Evolutionary conservation across 1,140 invertebrate species (phyloP).

Genomic region (Drosophila lowei): DNA sequence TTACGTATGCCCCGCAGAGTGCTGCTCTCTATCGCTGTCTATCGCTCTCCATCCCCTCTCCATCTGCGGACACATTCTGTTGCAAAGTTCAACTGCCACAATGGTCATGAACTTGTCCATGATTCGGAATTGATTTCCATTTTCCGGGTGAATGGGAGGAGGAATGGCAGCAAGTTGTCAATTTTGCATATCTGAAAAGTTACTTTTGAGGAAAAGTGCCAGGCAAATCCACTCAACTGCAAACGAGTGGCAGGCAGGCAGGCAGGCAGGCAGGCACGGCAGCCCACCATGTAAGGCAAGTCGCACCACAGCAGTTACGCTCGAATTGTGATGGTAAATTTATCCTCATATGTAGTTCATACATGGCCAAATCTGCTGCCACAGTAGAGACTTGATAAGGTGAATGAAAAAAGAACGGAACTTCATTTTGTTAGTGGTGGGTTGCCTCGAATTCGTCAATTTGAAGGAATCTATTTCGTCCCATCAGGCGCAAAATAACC

Average conservation of each 20-base stretch:
- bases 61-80: conserved; percentile 18
- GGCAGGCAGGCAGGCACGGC: too few species aligned
- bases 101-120: conserved; percentile 66
- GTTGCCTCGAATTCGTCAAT: too few species aligned
- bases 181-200: conserved; percentile 43
- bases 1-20: conserved; percentile 34
- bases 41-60: background rate
- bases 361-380: conserved; percentile 4
- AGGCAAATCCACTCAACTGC: conserved; percentile 43
- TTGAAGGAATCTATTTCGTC: too few species aligned
- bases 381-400: conserved; percentile 1
- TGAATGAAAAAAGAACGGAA: background rate
- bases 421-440: too few species aligned
- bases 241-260: conserved; percentile 10
- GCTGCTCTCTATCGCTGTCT: too few species aligned
- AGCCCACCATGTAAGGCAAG: conserved; percentile 61
- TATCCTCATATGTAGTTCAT: conserved; percentile 18
- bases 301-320: conserved; percentile 60
- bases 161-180: conserved; percentile 35
- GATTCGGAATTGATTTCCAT: conserved; percentile 29
- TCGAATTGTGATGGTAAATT: conserved; percentile 56
- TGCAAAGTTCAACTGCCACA: conserved; percentile 37
- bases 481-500: too few species aligned
- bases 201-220: conserved; percentile 37
- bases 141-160: background rate